Evolutionary conservation across 2,888 invertebrate genomes (phyloP).

Genomic region (Oscheius sp.): DNA sequence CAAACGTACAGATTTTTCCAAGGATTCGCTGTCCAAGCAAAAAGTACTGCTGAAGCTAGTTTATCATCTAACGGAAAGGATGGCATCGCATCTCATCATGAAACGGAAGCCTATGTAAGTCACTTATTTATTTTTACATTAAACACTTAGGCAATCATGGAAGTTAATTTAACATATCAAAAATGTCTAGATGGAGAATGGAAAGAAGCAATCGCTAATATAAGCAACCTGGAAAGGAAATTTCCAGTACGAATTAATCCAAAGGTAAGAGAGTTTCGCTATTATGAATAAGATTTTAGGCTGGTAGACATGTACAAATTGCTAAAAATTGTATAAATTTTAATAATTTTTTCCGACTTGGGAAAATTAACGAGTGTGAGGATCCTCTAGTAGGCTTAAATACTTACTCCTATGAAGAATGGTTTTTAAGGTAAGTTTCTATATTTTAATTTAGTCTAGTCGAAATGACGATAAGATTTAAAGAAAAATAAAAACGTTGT

Average conservation of each 20-base stretch:
- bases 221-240: background rate
- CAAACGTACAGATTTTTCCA: background rate
- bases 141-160: background rate
- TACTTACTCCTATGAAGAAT: constrained; percentile 26
- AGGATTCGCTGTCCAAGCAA: constrained; percentile 2
- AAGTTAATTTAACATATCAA: constrained; percentile 40
- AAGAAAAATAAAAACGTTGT: background rate
- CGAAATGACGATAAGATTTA: no score
- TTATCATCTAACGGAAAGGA: constrained; percentile 13
- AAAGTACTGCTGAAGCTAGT: background rate
- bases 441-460: background rate
- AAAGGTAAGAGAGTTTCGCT: background rate
- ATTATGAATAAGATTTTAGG: constrained; percentile 14
- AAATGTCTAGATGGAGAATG: constrained; percentile 36
- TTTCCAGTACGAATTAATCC: background rate
- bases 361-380: constrained; percentile 26
- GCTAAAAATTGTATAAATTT: constrained; percentile 30
- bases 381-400: constrained; percentile 3
- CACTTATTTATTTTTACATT: background rate
- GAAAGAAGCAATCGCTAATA: constrained; percentile 7
- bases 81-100: constrained; percentile 25
- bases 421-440: constrained; percentile 17
- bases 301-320: constrained; percentile 34
- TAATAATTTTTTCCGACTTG: constrained; percentile 32
- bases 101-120: constrained; percentile 38